Conservation (phyloP, 2,113 vertebrate species). For the Leptosomus discolor region DNA sequence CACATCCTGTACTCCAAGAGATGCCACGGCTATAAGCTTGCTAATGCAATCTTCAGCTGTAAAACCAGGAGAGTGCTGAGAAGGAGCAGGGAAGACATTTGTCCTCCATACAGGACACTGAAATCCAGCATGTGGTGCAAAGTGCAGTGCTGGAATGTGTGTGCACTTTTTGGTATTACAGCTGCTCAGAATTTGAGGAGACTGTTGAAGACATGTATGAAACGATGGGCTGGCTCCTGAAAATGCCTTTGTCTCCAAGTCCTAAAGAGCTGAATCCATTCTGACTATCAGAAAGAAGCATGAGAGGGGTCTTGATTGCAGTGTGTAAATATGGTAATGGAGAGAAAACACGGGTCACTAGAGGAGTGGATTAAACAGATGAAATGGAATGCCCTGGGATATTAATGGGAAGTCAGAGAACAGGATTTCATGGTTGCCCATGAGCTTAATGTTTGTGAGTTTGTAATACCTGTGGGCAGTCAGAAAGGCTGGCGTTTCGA, state of each 20-base stretch:
- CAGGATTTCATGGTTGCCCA: neutral
- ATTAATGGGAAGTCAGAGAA: neutral
- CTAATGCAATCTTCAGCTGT: neutral
- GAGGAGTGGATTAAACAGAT: neutral
- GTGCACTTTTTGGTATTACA: neutral
- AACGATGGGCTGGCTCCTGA: neutral
- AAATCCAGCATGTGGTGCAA: neutral
- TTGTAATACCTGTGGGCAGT: neutral
- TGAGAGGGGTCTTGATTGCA: neutral
- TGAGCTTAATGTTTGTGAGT: neutral
- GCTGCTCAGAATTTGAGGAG: neutral
- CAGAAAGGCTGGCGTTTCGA: neutral
- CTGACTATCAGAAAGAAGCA: neutral
- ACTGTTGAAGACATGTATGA: neutral
- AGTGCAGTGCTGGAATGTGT: neutral
- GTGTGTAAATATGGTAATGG: neutral
- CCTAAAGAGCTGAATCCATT: neutral
- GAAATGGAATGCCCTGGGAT: neutral
- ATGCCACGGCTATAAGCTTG: neutral
- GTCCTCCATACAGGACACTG: fast-evolving
- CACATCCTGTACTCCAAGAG: neutral
- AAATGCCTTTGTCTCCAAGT: neutral
- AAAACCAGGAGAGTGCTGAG: neutral
- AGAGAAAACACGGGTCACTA: neutral
- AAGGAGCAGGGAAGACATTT: neutral